Evolutionary conservation across 2,888 invertebrate genomes (phyloP), one percentile per base, ranked within the genome.

Genomic region (Drosophila mimetica): DNA sequence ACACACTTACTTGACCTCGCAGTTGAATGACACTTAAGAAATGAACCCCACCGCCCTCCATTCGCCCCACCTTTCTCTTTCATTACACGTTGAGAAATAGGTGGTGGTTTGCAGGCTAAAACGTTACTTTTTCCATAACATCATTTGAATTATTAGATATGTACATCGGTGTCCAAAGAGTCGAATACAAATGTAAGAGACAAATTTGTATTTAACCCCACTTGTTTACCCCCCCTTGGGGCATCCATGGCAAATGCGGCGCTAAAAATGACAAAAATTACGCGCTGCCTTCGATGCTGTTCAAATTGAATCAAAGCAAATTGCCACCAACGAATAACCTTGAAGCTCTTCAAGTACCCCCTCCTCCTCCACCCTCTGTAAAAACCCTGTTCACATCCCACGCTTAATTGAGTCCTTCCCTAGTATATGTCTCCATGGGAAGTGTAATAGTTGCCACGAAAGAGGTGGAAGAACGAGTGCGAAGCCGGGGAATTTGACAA

Each of bases 281-380:
- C 63, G 50, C 39, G 34, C 48, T 63, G 47, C 41, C 63, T 34
- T 9, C 67, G 67, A 77, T 54, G 75, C 63, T 61, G 66, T 73
- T 79, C 22, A 86, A 84, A 87, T 87, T 83, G 83, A 84, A 87
- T 87, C 86, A 84, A 82, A 82, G 83, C 88, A 79, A 87, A 75
- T 84, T 84, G 79, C 77, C 65, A 77, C 44, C 55, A 55, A 71
- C 51, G 78, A 66, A 69, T 41, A 76, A 65, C 80, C 74, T 79
- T 69, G 77, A 50, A 34, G 58, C 57, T 51, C 32, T 55, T 18
- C 18, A 44, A 42, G 18, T 46, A 14, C 42, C 30, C 30, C 20
- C 37, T n/a, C n/a, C n/a, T n/a, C 22, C 14, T 28, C 14, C 20
- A n/a, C 37, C 30, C 14, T n/a, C 13, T 36, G 30, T 30, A 11